phyloP scores from a whole-genome alignment of 2,888 invertebrate species.

The Physocephala rufipes region DNA sequence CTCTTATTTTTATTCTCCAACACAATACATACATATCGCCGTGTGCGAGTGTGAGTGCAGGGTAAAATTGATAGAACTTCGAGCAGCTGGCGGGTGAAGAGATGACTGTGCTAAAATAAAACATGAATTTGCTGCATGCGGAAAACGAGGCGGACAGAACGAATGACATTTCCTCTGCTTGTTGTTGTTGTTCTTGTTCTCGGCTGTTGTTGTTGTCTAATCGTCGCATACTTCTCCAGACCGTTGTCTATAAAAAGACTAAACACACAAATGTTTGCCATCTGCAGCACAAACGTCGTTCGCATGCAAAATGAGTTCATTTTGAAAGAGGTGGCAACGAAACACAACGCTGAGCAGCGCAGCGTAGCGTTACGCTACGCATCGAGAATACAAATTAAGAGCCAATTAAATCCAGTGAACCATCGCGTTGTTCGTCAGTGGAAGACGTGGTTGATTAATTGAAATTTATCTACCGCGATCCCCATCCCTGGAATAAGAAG shows the following conservation, averaged over 20 bases:
- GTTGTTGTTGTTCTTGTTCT: background rate
- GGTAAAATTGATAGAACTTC: no score
- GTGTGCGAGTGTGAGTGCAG: no score
- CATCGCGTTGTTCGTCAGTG: background rate
- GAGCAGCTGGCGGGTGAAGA: no score
- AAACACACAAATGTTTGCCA: slow-evolving; percentile 16
- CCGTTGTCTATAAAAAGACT: background rate
- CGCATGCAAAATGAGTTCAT: slow-evolving; percentile 28
- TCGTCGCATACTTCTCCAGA: background rate
- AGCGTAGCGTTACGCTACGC: background rate
- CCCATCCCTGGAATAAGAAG: background rate
- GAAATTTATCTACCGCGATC: background rate
- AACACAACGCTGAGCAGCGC: background rate
- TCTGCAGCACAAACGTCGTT: slow-evolving; percentile 19
- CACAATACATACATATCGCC: background rate
- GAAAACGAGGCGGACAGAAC: background rate
- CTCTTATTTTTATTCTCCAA: background rate
- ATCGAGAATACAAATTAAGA: slow-evolving; percentile 21
- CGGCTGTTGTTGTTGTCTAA: slow-evolving; percentile 4
- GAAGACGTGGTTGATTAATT: background rate
- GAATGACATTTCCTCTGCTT: slow-evolving; percentile 25
- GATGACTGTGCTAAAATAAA: no score
- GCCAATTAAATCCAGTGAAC: background rate
- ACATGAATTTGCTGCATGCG: background rate
- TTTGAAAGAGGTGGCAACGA: slow-evolving; percentile 12